Evolutionary conservation across 1,140 invertebrate species (phyloP), one percentile per base, ranked within the genome.

Genomic region (Eurosta solidaginis): DNA sequence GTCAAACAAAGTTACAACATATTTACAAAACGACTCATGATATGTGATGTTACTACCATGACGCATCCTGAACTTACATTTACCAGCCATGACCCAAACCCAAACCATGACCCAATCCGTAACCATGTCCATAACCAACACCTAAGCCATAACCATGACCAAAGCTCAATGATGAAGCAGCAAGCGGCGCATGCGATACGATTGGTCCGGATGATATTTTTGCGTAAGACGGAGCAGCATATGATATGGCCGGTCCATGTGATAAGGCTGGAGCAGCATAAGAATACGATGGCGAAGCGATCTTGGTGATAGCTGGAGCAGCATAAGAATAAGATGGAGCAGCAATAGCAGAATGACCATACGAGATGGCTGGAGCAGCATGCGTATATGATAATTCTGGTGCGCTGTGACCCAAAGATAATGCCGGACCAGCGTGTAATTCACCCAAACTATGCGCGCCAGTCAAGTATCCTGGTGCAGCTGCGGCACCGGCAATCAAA

Each of bases 391-490:
- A 10, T 27, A 22, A 5, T 7, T 29, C 83, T 76, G 42, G n/a
- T n/a, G 82, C 81, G 2, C 81, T 81, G 0, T 80, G 79, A 6
- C 82, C 82, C 80, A 81, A 80, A 1, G 79, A 52, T 78, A 82
- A 50, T 80, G 83, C 29, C 77, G 88, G 81, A 77, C 81, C 59
- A 25, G 82, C 54, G 79, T 54, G 63, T 17, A 74, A 22, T 17
- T 49, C 77, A 74, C 68, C 77, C 14, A 79, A 76, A 54, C 76
- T 76, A 44, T 59, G 77, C 27, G 52, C 33, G 78, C 81, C 83
- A 40, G 83, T 83, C 75, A 87, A 75, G 10, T 84, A 84, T 76
- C 86, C 84, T 76, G 86, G 83, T 80, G 82, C 82, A 36, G 86
- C 86, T 73, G 79, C 78, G 79, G 76, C 85, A 73, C 83, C 83